Base-by-base conservation (phyloP, 92 coral and sea anemone genomes). In the Porites evermanni region DNA sequence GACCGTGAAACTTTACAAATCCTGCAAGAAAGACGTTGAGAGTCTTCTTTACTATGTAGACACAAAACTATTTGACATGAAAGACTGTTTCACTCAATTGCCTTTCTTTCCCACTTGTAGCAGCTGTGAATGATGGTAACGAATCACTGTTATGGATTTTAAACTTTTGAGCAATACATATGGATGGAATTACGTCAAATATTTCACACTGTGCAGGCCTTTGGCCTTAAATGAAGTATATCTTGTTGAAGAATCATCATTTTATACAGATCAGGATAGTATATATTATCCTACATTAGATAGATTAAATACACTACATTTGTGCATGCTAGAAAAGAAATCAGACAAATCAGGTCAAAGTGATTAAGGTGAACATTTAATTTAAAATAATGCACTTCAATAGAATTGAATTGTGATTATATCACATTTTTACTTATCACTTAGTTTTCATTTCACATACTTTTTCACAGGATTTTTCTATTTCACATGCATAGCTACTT, bases 381-480 rank as follows among this genome's bases (percentile, higher is more conserved):
- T n/a, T n/a, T 65, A 9, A 65, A 19, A 8, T 70, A 53, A 1
- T 7, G 58, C 58, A 53, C 38, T 70, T 26, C 21, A 24, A 71
- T 29, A 71, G 7, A 71, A 20, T 8, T 71, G 50, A 29, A 71
- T 19, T 71, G 26, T 24, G 26, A 24, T 24, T 24, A 24, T 24
- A 24, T 24, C 26, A 24, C 26, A 50, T 53, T 8, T 53, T 21
- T 16, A 11, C 38, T 58, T 78, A 54, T 60, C 71, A 78, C 67
- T 18, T 18, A 78, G 29, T 53, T 78, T 78, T 78, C 67, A 78
- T 8, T 78, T 78, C 82, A 78, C 82, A 78, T 78, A 59, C 50
- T 78, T 1, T 78, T 78, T 78, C 82, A 78, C 82, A 54, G 82
- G 82, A 53, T 78, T 53, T 78, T 56, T 78, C 9, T 56, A 61